Base-by-base conservation (phyloP, 2,888 invertebrate species). In the Ormyrus nitidulus region DNA sequence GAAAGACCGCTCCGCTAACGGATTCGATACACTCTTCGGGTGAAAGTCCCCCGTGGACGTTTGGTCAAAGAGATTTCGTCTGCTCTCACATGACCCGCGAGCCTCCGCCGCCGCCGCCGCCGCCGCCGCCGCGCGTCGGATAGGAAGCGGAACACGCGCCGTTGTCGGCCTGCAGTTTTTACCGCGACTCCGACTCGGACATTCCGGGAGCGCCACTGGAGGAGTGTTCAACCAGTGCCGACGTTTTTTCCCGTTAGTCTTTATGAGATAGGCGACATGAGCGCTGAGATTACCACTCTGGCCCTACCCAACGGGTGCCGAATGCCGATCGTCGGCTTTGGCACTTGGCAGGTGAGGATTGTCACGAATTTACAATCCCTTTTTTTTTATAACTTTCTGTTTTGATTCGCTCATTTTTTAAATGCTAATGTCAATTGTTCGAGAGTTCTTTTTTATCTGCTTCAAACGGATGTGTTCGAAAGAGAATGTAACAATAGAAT, bases 271-370 rank as follows among this genome's bases (percentile, higher is more conserved):
- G 34, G 4, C 34, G 34, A 34, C 34, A 77, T 80, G 77, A 80
- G 69, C 48, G 46, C 44, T 51, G 10, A 59, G 9, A 34, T 34
- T 34, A 64, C 19, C 8, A 64, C n/a, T 9, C 48, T 81, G 13
- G 88, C 87, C 8, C 88, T 93, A 2, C 90, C 91, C 49, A 92
- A 91, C 84, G 95, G 95, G 4, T 91, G 93, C 70, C 92, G 91
- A 79, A 94, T 96, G 93, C 95, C 96, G 6, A 91, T 93, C 72
- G 90, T 96, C 69, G 96, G 96, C 71, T 94, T 95, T 86, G 96
- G 96, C 77, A 96, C 96, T 78, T 96, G 96, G 96, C 94, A 95
- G 92, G 96, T 95, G 91, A 91, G 92, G 34, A 3, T 34, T 34
- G 3, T 34, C 34, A 34, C 34, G 34, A 69, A n/a, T 7, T 53